phyloP scores from a whole-genome alignment of 2,797 vertebrate genomes.

The Nyctalus aviator region DNA sequence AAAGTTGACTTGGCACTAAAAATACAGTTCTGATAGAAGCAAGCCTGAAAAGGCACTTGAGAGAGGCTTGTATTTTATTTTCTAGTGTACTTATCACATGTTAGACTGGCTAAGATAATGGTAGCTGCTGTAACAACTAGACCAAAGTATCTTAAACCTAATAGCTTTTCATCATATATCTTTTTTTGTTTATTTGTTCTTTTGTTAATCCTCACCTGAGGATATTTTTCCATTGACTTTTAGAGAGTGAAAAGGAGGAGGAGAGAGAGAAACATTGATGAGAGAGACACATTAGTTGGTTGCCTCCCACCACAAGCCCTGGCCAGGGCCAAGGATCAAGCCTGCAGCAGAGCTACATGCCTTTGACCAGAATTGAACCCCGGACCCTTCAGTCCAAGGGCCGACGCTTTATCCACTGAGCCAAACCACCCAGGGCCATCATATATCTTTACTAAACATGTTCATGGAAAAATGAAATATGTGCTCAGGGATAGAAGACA shows the following conservation, averaged over 20 bases:
- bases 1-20: not conserved
- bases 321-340: no score
- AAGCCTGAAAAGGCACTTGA: constrained; percentile 5
- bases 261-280: no score
- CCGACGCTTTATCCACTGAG: no score
- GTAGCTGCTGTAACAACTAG: not conserved
- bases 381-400: no score
- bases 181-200: not conserved
- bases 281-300: no score
- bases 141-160: not conserved
- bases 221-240: no score
- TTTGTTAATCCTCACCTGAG: no score
- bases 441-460: not conserved
- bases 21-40: not conserved
- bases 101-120: not conserved
- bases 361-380: no score
- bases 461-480: not conserved
- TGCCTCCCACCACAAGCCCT: no score
- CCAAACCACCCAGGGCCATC: not conserved
- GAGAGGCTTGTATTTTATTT: constrained; percentile 35
- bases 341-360: no score
- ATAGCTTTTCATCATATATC: not conserved
- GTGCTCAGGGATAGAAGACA: not conserved
- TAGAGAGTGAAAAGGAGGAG: no score
- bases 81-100: not conserved